Evolutionary conservation across 2,797 vertebrate genomes (phyloP).

Genomic region (Centroberyx gerrardi): DNA sequence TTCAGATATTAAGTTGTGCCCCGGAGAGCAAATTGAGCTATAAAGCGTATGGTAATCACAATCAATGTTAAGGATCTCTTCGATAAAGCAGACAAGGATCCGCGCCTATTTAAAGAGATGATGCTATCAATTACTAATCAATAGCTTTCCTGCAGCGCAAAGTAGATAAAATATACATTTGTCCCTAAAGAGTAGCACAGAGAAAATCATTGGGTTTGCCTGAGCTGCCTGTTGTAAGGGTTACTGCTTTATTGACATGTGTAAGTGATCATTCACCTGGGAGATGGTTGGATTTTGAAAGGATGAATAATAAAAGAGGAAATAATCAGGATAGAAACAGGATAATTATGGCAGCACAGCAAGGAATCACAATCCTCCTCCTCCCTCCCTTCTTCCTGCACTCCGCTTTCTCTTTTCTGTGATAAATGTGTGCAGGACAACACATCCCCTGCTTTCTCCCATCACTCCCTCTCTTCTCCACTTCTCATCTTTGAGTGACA

Average conservation of each 20-base stretch:
- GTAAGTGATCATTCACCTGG: slow-evolving; percentile 76
- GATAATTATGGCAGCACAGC: slow-evolving; percentile 35
- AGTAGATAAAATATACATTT: slow-evolving; percentile 76
- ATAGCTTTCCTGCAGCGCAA: slow-evolving; percentile 76
- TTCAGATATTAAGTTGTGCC: slow-evolving; percentile 41
- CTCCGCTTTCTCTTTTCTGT: background rate
- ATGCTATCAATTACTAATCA: slow-evolving; percentile 79
- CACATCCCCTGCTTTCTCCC: slow-evolving; percentile 23
- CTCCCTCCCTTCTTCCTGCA: background rate
- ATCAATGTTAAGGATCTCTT: slow-evolving; percentile 61
- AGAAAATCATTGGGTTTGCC: slow-evolving; percentile 70
- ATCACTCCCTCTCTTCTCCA: slow-evolving; percentile 28
- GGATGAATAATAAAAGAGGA: slow-evolving; percentile 71
- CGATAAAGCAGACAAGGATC: slow-evolving; percentile 57
- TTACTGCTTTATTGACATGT: slow-evolving; percentile 76
- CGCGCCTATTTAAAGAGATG: slow-evolving; percentile 70
- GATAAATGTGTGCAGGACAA: background rate
- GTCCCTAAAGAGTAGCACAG: slow-evolving; percentile 51
- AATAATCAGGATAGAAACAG: slow-evolving; percentile 41
- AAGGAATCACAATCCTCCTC: background rate
- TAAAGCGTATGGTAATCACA: slow-evolving; percentile 60
- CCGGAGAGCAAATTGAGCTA: slow-evolving; percentile 51
- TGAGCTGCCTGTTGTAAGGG: slow-evolving; percentile 68
- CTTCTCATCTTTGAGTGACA: slow-evolving; percentile 81
- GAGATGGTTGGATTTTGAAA: slow-evolving; percentile 60